phyloP scores from a whole-genome alignment of 2,888 invertebrate genomes.

The Sialis lutaria region DNA sequence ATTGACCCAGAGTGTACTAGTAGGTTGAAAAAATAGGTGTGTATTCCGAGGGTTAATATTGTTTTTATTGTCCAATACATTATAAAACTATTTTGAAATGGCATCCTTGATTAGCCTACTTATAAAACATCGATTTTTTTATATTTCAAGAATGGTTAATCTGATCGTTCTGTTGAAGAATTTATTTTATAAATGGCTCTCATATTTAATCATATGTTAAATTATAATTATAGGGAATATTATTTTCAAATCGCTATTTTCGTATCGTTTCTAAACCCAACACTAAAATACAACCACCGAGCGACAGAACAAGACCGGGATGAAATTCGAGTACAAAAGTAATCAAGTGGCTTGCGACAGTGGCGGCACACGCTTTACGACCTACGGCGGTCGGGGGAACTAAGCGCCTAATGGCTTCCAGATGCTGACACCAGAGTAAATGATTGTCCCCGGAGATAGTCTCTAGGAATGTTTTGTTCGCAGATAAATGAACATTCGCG shows the following conservation, averaged over 20 bases:
- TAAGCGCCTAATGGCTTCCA: slow-evolving; percentile 1
- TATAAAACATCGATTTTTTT: no score
- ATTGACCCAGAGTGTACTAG: no score
- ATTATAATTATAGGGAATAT: no score
- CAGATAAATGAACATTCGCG: not conserved
- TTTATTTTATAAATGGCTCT: no score
- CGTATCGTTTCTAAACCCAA: not conserved
- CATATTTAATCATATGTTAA: no score
- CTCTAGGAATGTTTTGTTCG: slow-evolving; percentile 1
- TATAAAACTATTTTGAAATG: no score
- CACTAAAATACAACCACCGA: not conserved
- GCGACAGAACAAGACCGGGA: not conserved
- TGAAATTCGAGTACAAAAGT: not conserved
- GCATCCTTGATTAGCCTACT: no score
- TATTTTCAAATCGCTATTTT: not conserved
- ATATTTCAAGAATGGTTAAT: no score
- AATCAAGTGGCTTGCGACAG: slow-evolving; percentile 1
- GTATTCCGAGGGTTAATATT: no score
- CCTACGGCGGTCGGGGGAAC: not conserved
- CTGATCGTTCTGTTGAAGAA: no score
- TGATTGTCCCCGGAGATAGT: slow-evolving; percentile 3
- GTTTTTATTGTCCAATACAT: no score
- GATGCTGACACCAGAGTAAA: slow-evolving; percentile 2
- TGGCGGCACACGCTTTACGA: slow-evolving; percentile 3
- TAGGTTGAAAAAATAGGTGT: no score